Base-by-base conservation (phyloP, 2,797 vertebrate genomes). In the Brachymystax lenok region DNA sequence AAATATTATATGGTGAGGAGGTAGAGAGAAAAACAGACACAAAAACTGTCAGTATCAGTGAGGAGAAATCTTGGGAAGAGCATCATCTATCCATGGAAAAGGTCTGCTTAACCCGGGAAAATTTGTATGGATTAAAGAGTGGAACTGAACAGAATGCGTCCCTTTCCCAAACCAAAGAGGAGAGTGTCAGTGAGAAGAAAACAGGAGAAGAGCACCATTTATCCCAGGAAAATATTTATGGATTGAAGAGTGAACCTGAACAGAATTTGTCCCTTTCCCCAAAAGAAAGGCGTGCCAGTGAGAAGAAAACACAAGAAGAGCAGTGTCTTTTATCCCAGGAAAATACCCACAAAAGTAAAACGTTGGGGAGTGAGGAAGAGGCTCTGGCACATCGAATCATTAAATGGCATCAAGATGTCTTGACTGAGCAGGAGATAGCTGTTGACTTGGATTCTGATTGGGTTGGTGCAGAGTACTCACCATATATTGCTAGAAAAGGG, bases 361-460 rank as follows among this genome's bases (percentile, higher is more conserved):
- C 75, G 72, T 93, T 91, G 79, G 84, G 13, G 27, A 95, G 88
- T 80, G 94, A 95, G 77, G 91, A 95, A 74, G 92, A 95, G 70
- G 94, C 94, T 28, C 84, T 95, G 69, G 87, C 89, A 71, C 88
- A 95, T 71, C 82, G 94, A 50, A 95, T 95, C 69, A 93, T 94
- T 87, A 92, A 93, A 87, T 95, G 95, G 95, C 95, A 95, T 70
- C 90, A 95, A 76, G 92, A 92, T 64, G 92, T 95, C 84, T 80
- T 90, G 74, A 90, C 90, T 83, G 93, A 94, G 75, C 93, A 95
- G 77, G 85, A 89, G 54, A 84, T 88, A 63, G 35, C 74, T 51
- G 86, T 77, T 69, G 77, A 88, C 40, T 69, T 77, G 2, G 86
- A 87, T 28, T 79, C 92, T 4, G 81, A 83, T n/a, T 92, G 90